These are phyloP conservation scores for Poecilia latipinna DNA, from an alignment of 2,113 vertebrate genomes.

Conservation along the genomic window DNA sequence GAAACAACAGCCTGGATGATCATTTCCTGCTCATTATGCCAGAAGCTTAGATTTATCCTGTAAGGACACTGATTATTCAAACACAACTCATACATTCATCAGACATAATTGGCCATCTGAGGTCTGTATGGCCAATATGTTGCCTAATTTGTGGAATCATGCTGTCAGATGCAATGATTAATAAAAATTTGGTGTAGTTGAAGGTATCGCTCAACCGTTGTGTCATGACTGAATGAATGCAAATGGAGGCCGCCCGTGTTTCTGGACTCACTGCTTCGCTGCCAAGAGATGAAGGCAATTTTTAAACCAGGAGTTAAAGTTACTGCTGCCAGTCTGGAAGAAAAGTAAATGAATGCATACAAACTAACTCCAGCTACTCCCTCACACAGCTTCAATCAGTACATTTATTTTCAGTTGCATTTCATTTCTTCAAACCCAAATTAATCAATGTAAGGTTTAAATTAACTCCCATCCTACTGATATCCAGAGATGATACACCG, in stretches of 20 bases:
- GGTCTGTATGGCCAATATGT: background rate
- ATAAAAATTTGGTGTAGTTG: background rate
- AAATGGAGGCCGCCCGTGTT: background rate
- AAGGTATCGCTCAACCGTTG: background rate
- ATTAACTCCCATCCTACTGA: background rate
- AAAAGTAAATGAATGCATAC: no score
- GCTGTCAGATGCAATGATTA: background rate
- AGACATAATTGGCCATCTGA: background rate
- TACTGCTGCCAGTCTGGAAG: background rate
- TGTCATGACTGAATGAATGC: background rate
- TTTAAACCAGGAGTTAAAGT: background rate
- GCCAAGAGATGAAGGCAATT: background rate
- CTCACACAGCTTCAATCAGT: background rate
- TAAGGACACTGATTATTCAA: background rate
- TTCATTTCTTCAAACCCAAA: background rate
- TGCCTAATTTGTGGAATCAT: background rate
- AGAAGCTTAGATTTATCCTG: background rate
- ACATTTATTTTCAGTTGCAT: background rate
- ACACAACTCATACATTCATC: background rate
- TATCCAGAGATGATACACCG: fast-evolving
- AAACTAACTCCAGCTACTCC: no score
- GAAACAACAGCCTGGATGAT: background rate
- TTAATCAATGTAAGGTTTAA: background rate
- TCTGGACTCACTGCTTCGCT: background rate
- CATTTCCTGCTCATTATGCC: background rate